phyloP scores from a whole-genome alignment of 2,888 invertebrate genomes.

The Sarcophaga rosellei region DNA sequence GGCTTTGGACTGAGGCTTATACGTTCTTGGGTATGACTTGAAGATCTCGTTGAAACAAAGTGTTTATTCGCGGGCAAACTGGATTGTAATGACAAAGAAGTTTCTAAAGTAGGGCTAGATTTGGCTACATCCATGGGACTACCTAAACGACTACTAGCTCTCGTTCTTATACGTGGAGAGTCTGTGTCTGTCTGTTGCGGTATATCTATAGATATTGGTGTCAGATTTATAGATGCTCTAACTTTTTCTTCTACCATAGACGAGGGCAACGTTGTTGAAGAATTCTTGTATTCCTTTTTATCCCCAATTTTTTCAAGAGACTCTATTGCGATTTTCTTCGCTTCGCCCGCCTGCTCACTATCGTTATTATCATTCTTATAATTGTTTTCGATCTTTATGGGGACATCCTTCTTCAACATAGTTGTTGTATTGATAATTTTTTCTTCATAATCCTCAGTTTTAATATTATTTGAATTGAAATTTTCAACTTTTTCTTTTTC shows the following conservation, averaged over 20 bases:
- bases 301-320: conserved; percentile 18
- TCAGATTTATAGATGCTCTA: conserved; percentile 74
- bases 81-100: conserved; percentile 23
- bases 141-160: conserved; percentile 86
- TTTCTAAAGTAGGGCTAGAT: conserved; percentile 71
- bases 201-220: conserved; percentile 92
- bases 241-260: conserved; percentile 5
- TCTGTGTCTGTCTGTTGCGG: conserved; percentile 83
- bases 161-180: conserved; percentile 84
- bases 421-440: conserved; percentile 57
- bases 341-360: conserved; percentile 36
- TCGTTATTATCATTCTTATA: conserved; percentile 54
- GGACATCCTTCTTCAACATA: conserved; percentile 46
- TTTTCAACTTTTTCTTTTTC: conserved; percentile 11
- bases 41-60: conserved; percentile 69
- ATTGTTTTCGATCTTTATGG: conserved; percentile 49
- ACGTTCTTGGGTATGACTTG: conserved; percentile 67
- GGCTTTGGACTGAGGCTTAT: conserved; percentile 74
- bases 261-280: not conserved
- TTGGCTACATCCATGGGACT: conserved; percentile 84
- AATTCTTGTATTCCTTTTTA: conserved; percentile 25
- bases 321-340: conserved; percentile 19
- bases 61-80: conserved; percentile 63
- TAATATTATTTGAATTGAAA: conserved; percentile 24
- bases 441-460: conserved; percentile 69